These are phyloP conservation scores for Bhutanitis thaidina DNA, from an alignment of 2,888 invertebrate genomes.

Conservation along the genomic window DNA sequence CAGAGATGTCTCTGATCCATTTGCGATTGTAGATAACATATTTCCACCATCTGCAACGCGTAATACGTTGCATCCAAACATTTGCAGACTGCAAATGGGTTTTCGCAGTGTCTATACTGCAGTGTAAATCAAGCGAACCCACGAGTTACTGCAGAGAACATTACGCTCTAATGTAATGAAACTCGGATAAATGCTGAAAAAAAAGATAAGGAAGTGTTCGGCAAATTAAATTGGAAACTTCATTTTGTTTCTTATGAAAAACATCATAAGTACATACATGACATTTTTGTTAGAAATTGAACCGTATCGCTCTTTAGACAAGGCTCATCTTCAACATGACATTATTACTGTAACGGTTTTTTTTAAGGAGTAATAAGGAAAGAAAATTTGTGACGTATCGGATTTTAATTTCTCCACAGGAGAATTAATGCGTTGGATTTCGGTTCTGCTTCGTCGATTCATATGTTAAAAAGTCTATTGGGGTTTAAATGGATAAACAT, in stretches of 20 bases:
- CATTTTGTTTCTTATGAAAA: constrained; percentile 32
- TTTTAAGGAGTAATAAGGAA: constrained; percentile 21
- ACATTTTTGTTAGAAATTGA: constrained; percentile 11
- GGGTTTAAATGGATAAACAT: constrained; percentile 39
- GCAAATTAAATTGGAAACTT: constrained; percentile 75
- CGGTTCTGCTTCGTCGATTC: constrained; percentile 49
- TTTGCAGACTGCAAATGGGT: constrained; percentile 5
- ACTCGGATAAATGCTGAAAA: constrained; percentile 67
- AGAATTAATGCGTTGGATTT: constrained; percentile 74
- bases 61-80: constrained; percentile 1
- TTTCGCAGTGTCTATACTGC: constrained; percentile 2
- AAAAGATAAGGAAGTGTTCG: constrained; percentile 66
- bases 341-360: constrained; percentile 1
- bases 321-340: constrained; percentile 25
- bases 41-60: constrained; percentile 1
- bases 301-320: constrained; percentile 11
- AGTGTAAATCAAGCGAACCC: constrained; percentile 6
- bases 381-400: constrained; percentile 76
- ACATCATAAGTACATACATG: constrained; percentile 27
- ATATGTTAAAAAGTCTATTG: constrained; percentile 56
- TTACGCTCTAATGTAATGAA: constrained; percentile 68
- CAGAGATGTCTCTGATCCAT: constrained; percentile 2
- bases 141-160: constrained; percentile 35
- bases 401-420: constrained; percentile 73
- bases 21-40: constrained; percentile 1